Base-by-base conservation (phyloP, 2,888 invertebrate genomes). In the Operophtera brumata region DNA sequence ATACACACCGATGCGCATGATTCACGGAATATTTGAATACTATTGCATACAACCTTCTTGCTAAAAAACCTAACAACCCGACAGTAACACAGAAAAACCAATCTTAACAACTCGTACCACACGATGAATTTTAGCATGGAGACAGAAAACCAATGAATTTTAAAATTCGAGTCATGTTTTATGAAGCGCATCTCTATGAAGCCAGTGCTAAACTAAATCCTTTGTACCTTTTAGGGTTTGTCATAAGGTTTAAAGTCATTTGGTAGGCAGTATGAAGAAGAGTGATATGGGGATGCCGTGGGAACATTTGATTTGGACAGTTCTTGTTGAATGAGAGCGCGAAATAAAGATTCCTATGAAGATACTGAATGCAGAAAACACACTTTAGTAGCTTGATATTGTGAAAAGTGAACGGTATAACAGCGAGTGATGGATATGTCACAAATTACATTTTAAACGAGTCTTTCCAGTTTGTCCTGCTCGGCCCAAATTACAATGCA, bases 21-120 rank as follows among this genome's bases (percentile, higher is more conserved):
- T 82, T 80, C 81, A 82, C 81, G 82, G 82, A 80, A 83, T 80
- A 80, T 81, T 82, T 78, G 77, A 82, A 80, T 78, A 78, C 76
- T 79, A 71, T 74, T 72, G 74, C 74, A 77, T 75, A 78, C 74
- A 80, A 78, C 78, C 67, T 74, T 70, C 60, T 75, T 68, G 68
- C 67, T 59, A 65, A 79, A 57, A 48, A 39, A 47, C 54, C 26
- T 40, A 62, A 45, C 71, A 66, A 71, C 64, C 58, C 6, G 68
- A n/a, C 8, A 72, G 55, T 54, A 63, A 51, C 48, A 52, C 43
- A 13, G 40, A 47, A 58, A 64, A 64, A 45, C 34, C 44, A 58
- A 54, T 47, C 32, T 11, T 59, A 49, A 39, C 0, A 9, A 9
- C 12, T 5, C 6, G 9, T 4, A 7, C 2, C 8, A 1, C 7